A percentile compares a stretch with the other conserved stretches of the same genome.
Conservation (phyloP, 1,140 invertebrate genomes). For the Conus ventricosus region DNA sequence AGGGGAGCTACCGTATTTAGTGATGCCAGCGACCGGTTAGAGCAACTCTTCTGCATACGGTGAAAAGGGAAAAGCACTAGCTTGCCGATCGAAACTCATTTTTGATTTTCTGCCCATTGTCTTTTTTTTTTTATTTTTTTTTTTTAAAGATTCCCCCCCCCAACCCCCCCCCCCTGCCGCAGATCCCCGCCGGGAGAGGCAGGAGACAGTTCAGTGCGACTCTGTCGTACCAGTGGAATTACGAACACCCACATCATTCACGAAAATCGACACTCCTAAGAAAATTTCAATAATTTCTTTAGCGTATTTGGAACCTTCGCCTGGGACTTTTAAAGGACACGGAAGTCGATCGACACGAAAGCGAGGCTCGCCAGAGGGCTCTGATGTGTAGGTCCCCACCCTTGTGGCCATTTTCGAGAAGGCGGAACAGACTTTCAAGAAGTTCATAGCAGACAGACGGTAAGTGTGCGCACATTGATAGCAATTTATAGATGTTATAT, state of each 20-base stretch:
- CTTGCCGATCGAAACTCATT: too few species aligned
- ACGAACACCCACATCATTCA: neutral
- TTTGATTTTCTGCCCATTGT: too few species aligned
- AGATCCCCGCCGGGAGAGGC: neutral
- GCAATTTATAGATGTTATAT: neutral
- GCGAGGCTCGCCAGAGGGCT: slow-evolving; percentile 46
- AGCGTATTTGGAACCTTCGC: too few species aligned
- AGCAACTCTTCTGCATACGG: too few species aligned
- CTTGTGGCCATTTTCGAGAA: slow-evolving; percentile 46
- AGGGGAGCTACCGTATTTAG: too few species aligned
- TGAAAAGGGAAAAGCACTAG: too few species aligned
- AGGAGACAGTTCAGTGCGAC: neutral
- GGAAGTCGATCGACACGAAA: slow-evolving; percentile 5
- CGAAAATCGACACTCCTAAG: neutral
- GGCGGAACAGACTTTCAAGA: slow-evolving; percentile 1
- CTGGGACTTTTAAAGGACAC: too few species aligned
- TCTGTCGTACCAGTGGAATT: neutral
- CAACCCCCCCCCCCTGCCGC: too few species aligned
- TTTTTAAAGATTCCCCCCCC: too few species aligned
- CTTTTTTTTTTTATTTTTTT: too few species aligned
- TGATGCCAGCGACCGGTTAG: too few species aligned
- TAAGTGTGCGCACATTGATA: neutral
- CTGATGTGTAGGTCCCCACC: slow-evolving; percentile 40
- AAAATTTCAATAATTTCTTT: neutral
- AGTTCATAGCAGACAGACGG: neutral